Percentiles rank a stretch among this genome's conserved stretches.
Conservation (phyloP, 2,797 vertebrate genomes). For the Paratrypauchen microcephalus region DNA sequence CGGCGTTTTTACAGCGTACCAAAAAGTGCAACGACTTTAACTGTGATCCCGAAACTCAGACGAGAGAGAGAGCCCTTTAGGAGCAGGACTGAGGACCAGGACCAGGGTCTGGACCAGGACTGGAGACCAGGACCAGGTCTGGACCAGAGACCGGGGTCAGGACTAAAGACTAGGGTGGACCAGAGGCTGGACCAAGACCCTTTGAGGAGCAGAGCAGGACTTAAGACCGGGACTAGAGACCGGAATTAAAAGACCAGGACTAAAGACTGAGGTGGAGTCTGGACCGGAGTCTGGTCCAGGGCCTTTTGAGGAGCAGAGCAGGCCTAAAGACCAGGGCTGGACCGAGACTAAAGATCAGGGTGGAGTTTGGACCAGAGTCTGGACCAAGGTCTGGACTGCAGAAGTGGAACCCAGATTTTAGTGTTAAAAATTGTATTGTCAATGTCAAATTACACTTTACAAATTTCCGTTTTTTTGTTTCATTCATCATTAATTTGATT, state of each 20-base stretch:
- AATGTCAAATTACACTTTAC: no score
- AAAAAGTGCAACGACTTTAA: constrained; percentile 73
- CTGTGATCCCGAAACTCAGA: constrained; percentile 48
- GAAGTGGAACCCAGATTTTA: no score
- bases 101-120: constrained; percentile 19
- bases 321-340: constrained; percentile 15
- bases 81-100: constrained; percentile 15
- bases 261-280: not conserved
- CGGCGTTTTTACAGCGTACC: constrained; percentile 72
- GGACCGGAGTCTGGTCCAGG: not conserved
- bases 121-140: constrained; percentile 24
- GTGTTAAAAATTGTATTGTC: not conserved
- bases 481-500: no score
- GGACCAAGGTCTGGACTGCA: not conserved
- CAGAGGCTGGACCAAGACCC: not conserved
- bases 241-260: not conserved
- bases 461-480: no score
- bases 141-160: no score
- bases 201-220: not conserved
- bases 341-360: no score
- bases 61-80: constrained; percentile 47
- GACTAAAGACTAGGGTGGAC: constrained; percentile 12
- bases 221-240: not conserved
- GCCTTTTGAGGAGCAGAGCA: constrained; percentile 30
- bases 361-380: not conserved